These are phyloP conservation scores for Eupleurogrammus muticus DNA, from an alignment of 2,797 vertebrate genomes.

Conservation along the genomic window DNA sequence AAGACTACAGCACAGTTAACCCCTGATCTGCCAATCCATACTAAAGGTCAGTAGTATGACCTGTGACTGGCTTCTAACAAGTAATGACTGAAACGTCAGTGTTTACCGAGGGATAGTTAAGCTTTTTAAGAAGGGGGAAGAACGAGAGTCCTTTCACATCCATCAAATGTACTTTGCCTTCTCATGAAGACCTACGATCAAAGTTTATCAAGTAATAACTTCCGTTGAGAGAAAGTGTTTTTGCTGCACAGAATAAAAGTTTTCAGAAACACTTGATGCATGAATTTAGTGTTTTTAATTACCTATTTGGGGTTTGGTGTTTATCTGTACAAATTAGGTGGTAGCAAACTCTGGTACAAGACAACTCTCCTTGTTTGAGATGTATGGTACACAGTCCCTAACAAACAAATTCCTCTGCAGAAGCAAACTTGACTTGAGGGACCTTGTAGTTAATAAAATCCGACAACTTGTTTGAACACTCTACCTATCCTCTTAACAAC, in stretches of 20 bases:
- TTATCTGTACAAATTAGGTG: no score
- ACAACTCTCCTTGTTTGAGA: no score
- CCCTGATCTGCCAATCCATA: constrained; percentile 53
- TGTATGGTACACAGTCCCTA: no score
- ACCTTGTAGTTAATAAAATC: not conserved
- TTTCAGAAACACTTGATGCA: not conserved
- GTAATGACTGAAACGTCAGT: constrained; percentile 6
- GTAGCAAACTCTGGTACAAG: no score
- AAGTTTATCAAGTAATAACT: not conserved
- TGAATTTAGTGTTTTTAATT: no score
- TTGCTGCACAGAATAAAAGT: not conserved
- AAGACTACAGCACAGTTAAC: constrained; percentile 66
- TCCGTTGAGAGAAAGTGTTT: not conserved
- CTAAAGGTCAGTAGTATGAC: constrained; percentile 11
- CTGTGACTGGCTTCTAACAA: constrained; percentile 1
- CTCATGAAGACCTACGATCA: not conserved
- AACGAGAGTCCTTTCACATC: not conserved
- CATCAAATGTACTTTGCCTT: not conserved
- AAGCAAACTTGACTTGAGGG: not conserved
- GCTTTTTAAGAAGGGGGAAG: not conserved
- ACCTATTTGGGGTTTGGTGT: no score
- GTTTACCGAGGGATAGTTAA: not conserved
- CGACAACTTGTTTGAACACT: not conserved
- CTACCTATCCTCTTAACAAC: not conserved
- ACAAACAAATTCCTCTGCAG: not conserved